Conservation (phyloP, 2,888 invertebrate genomes). For the Xylophagus ater region DNA sequence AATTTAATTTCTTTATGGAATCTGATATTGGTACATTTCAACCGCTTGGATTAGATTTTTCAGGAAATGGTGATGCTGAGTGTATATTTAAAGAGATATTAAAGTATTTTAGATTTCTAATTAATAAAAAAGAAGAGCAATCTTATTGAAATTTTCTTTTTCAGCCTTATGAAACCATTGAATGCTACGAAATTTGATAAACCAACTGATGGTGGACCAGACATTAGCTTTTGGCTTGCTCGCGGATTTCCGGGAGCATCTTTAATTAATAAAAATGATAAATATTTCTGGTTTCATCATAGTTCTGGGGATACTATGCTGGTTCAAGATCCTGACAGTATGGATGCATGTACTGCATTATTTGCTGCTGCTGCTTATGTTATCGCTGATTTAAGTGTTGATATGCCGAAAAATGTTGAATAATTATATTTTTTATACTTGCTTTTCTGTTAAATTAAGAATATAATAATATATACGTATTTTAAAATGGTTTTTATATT, state of each 20-base stretch:
- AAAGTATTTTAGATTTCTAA: too few relatives aligned
- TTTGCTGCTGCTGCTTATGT: conserved; percentile 69
- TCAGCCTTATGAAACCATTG: conserved; percentile 50
- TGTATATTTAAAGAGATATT: conserved; percentile 59
- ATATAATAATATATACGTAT: too few relatives aligned
- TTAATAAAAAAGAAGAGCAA: too few relatives aligned
- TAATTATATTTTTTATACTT: too few relatives aligned
- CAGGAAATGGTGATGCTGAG: conserved; percentile 48
- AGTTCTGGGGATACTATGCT: conserved; percentile 68
- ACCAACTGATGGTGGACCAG: conserved; percentile 51
- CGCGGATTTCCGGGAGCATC: conserved; percentile 60
- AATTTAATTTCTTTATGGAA: conserved; percentile 68
- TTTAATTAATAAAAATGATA: conserved; percentile 53
- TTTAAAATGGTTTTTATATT: too few relatives aligned
- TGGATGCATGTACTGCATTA: conserved; percentile 64
- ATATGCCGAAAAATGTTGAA: conserved; percentile 47
- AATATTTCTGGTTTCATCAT: conserved; percentile 61
- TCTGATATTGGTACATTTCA: conserved; percentile 73
- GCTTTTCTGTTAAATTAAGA: too few relatives aligned
- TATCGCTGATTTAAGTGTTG: conserved; percentile 61
- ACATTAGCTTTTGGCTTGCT: conserved; percentile 50
- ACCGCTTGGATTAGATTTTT: conserved; percentile 50
- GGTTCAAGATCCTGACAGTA: conserved; percentile 52
- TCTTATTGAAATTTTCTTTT: too few relatives aligned
- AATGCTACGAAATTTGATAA: conserved; percentile 51